Conservation (phyloP, 1,140 invertebrate species). For the Nasonia longicornis region DNA sequence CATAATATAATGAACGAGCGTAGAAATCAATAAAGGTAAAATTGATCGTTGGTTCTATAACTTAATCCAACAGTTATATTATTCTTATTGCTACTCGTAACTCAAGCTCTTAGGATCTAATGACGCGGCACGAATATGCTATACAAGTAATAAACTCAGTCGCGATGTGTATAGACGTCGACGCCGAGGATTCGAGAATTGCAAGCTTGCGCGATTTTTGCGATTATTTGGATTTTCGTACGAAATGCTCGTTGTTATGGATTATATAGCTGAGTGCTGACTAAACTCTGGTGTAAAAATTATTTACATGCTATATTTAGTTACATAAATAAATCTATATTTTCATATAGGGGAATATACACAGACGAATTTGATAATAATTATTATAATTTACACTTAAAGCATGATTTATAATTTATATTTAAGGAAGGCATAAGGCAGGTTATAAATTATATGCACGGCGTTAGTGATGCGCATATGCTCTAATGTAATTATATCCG, state of each 20-base stretch:
- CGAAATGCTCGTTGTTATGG: not conserved
- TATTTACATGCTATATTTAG: constrained; percentile 39
- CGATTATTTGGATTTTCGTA: constrained; percentile 30
- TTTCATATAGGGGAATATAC: constrained; percentile 44
- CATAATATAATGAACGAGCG: not conserved
- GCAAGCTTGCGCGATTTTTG: constrained; percentile 20
- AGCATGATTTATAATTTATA: constrained; percentile 18
- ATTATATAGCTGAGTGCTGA: constrained; percentile 7
- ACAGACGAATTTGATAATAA: constrained; percentile 45
- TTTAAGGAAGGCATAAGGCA: not conserved
- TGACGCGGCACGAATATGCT: constrained; percentile 32
- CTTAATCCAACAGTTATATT: not conserved
- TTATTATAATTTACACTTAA: constrained; percentile 4
- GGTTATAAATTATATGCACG: constrained; percentile 9
- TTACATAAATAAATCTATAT: constrained; percentile 26
- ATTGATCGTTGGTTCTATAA: not conserved
- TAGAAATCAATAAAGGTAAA: constrained; percentile 4
- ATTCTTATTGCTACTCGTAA: not conserved
- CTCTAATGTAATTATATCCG: not conserved
- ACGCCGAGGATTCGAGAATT: constrained; percentile 44
- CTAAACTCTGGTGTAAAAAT: constrained; percentile 11
- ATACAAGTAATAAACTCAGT: constrained; percentile 42
- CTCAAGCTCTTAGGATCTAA: constrained; percentile 11
- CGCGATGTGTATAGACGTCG: constrained; percentile 42
- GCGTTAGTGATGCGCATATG: not conserved